Evolutionary conservation across 2,888 invertebrate genomes (phyloP), one percentile per base, ranked within the genome.

Genomic region (Campoletis raptor): DNA sequence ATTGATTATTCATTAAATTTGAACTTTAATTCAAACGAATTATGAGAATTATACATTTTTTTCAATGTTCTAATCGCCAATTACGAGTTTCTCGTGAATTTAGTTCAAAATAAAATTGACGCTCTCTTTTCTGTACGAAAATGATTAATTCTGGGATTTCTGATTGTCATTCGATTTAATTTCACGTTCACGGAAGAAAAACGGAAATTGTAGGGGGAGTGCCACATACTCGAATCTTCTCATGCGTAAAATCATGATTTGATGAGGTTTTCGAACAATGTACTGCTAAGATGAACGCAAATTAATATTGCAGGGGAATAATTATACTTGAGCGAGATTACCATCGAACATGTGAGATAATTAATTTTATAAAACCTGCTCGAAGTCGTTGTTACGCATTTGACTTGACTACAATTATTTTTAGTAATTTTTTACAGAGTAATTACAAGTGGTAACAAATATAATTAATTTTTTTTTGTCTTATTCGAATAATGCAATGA

Each of bases 241-340:
- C 69, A 24, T 45, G 69, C 24, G 12, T 24, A 45, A 45, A 45
- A 69, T 45, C 24, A 45, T 24, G 24, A 69, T 70, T 70, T 21
- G 18, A 70, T 48, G 48, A 15, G 70, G 2, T 70, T 67, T 70
- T 48, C 30, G 30, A 40, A 70, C 70, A 48, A 45, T 30, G 30
- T 45, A 42, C 42, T 24, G 12, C 42, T 42, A 42, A 45, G 45
- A 48, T 48, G 18, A 48, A 48, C 30, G 70, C n/a, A 30, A 45
- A 70, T 70, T 48, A 48, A 70, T 48, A 30, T 30, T 70, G 21
- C 70, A 42, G 2, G 18, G 8, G 45, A 48, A 40, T 48, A 48
- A 70, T 70, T 70, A 30, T 30, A 30, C 45, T 18, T 45, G 30
- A 70, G 45, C 42, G 4, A 45, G 42, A 48, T 70, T 70, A 45